A percentile compares a stretch with the other conserved stretches of the same genome.
Conservation (phyloP, 1,140 invertebrate genomes). For the Holotrichia oblita region DNA sequence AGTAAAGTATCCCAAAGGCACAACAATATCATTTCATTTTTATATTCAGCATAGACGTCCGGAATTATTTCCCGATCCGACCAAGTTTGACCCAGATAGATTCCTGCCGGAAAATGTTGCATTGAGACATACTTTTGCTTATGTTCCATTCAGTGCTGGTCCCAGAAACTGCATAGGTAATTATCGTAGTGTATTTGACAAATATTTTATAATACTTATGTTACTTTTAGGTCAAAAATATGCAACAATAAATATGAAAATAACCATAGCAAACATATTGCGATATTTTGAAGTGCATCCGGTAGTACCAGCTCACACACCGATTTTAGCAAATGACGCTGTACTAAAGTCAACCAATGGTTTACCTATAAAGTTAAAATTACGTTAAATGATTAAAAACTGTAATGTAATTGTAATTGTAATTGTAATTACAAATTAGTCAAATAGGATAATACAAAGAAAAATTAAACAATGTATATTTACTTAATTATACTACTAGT, state of each 20-base stretch:
- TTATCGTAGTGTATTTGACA: neutral
- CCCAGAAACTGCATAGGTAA: constrained; percentile 40
- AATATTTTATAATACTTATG: neutral
- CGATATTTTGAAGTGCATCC: constrained; percentile 15
- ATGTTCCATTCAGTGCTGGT: too few species aligned
- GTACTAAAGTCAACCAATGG: constrained; percentile 30
- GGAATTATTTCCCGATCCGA: constrained; percentile 28
- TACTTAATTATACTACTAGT: too few species aligned
- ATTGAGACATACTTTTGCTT: constrained; percentile 16
- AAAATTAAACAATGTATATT: too few species aligned
- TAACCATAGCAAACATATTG: constrained; percentile 27
- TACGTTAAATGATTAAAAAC: neutral
- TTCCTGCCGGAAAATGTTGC: constrained; percentile 33
- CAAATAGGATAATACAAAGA: too few species aligned
- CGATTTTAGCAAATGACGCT: constrained; percentile 23
- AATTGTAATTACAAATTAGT: too few species aligned
- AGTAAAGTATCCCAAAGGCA: constrained; percentile 9
- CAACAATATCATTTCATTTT: constrained; percentile 34
- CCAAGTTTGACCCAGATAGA: constrained; percentile 26
- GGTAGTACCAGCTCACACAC: neutral
- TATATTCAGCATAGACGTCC: constrained; percentile 13
- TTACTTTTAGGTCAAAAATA: constrained; percentile 38
- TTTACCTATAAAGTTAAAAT: constrained; percentile 30
- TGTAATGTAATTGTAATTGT: too few species aligned
- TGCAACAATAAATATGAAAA: constrained; percentile 31